phyloP scores from a whole-genome alignment of 2,113 vertebrate species.

The Mesembrinibis cayennensis region DNA sequence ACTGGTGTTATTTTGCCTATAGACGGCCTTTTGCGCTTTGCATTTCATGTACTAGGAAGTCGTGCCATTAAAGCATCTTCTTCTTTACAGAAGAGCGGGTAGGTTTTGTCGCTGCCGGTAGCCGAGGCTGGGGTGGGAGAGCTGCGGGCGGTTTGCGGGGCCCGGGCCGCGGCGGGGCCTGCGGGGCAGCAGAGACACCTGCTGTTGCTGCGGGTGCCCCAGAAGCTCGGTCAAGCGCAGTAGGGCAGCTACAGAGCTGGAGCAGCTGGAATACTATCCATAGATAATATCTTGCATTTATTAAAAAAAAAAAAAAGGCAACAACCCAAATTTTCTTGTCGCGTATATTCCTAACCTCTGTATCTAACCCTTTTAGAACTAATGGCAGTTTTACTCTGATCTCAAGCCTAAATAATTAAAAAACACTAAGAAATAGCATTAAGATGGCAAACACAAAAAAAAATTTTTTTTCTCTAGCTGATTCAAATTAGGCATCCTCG shows the following conservation, averaged over 20 bases:
- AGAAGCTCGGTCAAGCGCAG: no score
- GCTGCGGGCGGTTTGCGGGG: no score
- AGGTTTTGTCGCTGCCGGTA: rapidly evolving
- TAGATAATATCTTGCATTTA: neutral
- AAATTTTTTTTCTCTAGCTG: neutral
- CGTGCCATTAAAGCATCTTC: neutral
- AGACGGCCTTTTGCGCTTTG: neutral
- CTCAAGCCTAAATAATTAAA: neutral
- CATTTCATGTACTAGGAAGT: rapidly evolving
- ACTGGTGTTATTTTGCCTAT: rapidly evolving
- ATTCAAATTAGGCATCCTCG: neutral
- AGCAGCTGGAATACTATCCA: neutral
- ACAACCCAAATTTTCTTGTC: neutral
- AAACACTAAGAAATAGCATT: neutral
- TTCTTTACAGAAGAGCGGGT: no score
- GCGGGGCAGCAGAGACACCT: slow-evolving; percentile 17
- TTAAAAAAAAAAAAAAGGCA: neutral
- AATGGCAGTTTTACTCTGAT: neutral
- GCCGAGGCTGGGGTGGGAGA: no score
- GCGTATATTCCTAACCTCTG: rapidly evolving
- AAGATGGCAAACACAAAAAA: neutral
- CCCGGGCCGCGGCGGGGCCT: neutral
- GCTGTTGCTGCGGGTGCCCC: neutral
- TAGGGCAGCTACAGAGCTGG: no score
- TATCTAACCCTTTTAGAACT: rapidly evolving